Base-by-base conservation (phyloP, 1,140 invertebrate genomes). In the Euborellia annulipes region DNA sequence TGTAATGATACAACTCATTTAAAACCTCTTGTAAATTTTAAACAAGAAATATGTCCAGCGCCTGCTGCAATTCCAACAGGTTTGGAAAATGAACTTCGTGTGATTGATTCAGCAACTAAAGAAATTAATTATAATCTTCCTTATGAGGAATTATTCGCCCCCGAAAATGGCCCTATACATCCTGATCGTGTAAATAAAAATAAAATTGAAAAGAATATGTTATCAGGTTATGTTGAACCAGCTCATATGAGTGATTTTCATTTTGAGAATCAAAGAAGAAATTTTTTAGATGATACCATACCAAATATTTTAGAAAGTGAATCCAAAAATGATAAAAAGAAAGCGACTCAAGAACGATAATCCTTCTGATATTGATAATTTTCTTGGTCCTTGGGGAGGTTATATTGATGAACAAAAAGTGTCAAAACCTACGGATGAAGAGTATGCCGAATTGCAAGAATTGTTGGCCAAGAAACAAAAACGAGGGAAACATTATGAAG, bases 201-300 rank as follows among this genome's bases (percentile, higher is more conserved):
- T 62, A 77, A 73, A 52, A 83, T 89, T 2, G 58, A 69, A 1
- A 87, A 89, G 60, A 99, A 98, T 62, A 94, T 85, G 48, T 64
- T 98, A 0, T 81, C 93, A 19, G 96, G 95, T 11, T 95, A 79
- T 71, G 84, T 96, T 3, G 96, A 99, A 62, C 76, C 82, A 54
- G 89, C 93, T 3, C 87, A 96, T 64, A 78, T 99, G 21, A 96
- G 82, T 67, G 85, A 90, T 55, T 98, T 98, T 66, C 86, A 97
- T 54, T 99, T 99, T 76, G 95, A 99, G 66, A 93, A 89, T 62
- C 93, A 99, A 59, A 72, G 95, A 50, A 70, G 91, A 59, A 98
- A 27, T 27, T 27, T 27, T 11, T 4, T n/a, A n/a, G n/a, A n/a
- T n/a, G n/a, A n/a, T n/a, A n/a, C n/a, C n/a, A n/a, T n/a, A n/a